Percentiles rank a stretch among this genome's conserved stretches.
These are phyloP conservation scores for Lepilemur ruficaudatus DNA, from an alignment of 2,797 vertebrate genomes.

Conservation along the genomic window DNA sequence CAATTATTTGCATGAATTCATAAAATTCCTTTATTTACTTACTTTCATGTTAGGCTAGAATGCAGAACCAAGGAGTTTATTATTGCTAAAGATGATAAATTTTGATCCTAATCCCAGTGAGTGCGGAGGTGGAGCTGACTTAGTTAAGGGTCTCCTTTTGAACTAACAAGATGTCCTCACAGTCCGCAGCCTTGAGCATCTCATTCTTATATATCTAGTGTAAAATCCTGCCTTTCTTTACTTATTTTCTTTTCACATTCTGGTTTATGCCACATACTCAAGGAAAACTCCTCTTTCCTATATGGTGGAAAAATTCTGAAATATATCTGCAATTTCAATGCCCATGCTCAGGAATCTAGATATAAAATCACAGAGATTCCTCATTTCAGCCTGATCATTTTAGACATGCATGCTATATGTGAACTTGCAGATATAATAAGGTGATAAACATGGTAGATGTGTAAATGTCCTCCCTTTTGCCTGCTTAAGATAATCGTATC, in stretches of 20 bases:
- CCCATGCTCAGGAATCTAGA: neutral
- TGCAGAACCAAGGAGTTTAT: neutral
- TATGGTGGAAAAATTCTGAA: neutral
- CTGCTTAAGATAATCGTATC: neutral
- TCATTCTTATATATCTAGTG: neutral
- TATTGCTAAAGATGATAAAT: neutral
- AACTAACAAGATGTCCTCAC: neutral
- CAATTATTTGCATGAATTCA: neutral
- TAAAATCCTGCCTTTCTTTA: neutral
- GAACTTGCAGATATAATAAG: neutral
- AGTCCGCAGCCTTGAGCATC: neutral
- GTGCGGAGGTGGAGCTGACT: neutral
- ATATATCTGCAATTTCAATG: neutral
- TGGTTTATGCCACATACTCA: neutral
- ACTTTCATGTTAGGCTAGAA: neutral
- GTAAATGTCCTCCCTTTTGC: neutral
- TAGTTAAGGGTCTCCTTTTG: neutral
- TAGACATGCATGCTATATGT: neutral
- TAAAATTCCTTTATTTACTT: neutral
- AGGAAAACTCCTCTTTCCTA: neutral
- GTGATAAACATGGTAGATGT: neutral
- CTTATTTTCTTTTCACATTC: neutral
- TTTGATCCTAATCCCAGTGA: neutral
- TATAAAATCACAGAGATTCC: neutral
- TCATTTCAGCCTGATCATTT: neutral